Percentiles rank a stretch among this genome's conserved stretches.
These are phyloP conservation scores for Perca flavescens DNA, from an alignment of 2,113 vertebrate genomes.

Conservation along the genomic window DNA sequence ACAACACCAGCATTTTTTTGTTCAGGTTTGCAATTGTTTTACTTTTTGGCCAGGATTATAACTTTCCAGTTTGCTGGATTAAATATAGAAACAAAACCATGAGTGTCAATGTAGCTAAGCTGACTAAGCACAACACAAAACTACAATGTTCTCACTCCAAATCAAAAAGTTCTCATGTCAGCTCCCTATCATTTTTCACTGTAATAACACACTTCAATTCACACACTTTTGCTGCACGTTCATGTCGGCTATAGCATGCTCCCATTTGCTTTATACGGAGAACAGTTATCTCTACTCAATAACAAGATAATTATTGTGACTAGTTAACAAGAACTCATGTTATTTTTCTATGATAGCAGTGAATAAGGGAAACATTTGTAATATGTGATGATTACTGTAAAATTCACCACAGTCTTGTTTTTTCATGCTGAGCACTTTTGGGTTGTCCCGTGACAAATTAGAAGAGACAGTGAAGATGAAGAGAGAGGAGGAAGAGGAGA, in stretches of 20 bases:
- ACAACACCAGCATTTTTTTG: not conserved
- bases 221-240: not conserved
- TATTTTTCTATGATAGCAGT: constrained; percentile 11
- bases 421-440: constrained; percentile 40
- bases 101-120: constrained; percentile 1
- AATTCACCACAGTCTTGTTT: constrained; percentile 26
- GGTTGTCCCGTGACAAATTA: constrained; percentile 49
- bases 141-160: constrained; percentile 31
- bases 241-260: not conserved
- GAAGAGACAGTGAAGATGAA: constrained; percentile 36
- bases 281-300: constrained; percentile 9
- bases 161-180: constrained; percentile 45
- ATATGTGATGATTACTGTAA: constrained; percentile 34
- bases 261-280: not conserved
- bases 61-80: constrained; percentile 18
- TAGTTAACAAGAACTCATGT: not conserved
- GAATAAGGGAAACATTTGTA: constrained; percentile 20
- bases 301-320: constrained; percentile 29
- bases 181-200: constrained; percentile 30
- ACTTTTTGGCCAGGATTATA: not conserved
- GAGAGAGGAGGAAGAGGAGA: constrained; percentile 18
- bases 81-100: constrained; percentile 28
- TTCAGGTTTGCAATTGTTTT: not conserved
- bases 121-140: constrained; percentile 44
- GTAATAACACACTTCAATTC: constrained; percentile 3